phyloP scores from a whole-genome alignment of 2,113 vertebrate genomes.

The Hydropotes inermis region DNA sequence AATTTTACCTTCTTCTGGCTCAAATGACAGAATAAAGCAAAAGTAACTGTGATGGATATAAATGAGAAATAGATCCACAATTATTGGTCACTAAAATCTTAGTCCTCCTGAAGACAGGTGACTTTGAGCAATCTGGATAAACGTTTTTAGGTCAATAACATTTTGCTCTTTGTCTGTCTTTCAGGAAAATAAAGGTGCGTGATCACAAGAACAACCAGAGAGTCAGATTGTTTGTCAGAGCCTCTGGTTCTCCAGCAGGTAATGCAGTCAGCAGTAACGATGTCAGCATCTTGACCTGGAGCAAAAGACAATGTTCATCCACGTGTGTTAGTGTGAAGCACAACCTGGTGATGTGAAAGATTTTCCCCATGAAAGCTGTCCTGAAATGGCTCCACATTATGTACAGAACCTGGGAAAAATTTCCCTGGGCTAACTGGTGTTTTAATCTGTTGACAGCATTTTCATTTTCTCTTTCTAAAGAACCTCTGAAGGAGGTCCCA shows the following conservation, averaged over 20 bases:
- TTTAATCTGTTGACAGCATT: conserved; percentile 72
- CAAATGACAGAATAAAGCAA: background rate
- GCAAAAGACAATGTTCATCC: background rate
- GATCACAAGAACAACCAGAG: background rate
- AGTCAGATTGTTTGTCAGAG: background rate
- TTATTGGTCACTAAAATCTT: background rate
- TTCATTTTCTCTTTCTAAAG: conserved; percentile 75
- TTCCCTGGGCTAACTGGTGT: conserved; percentile 61
- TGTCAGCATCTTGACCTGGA: background rate
- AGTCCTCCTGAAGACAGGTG: background rate
- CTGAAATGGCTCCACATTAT: conserved; percentile 24
- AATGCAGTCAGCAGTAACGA: background rate
- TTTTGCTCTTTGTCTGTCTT: background rate
- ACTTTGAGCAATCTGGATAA: background rate
- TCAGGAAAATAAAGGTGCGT: background rate
- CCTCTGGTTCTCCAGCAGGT: background rate
- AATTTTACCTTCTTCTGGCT: background rate
- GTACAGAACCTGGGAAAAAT: conserved; percentile 29
- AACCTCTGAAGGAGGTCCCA: conserved; percentile 60
- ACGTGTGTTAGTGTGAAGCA: background rate
- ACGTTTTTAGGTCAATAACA: background rate
- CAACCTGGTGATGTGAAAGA: background rate
- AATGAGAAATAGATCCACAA: background rate
- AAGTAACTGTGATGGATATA: background rate
- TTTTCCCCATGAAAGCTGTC: conserved; percentile 10